A percentile compares a stretch with the other conserved stretches of the same genome.
phyloP scores from a whole-genome alignment of 2,888 invertebrate genomes.

The Melanchra persicariae region DNA sequence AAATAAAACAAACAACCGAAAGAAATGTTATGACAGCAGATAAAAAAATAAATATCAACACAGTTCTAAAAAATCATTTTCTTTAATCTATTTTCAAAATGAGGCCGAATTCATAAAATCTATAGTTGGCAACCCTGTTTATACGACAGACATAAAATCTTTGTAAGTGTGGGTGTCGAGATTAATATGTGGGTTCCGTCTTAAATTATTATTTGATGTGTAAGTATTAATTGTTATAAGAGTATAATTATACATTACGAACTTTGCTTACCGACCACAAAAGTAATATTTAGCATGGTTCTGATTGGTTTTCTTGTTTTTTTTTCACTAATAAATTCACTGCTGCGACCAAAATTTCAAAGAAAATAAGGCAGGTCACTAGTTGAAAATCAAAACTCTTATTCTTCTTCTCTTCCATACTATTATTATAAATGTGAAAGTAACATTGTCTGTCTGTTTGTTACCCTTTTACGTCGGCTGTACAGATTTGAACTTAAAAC shows the following conservation, averaged over 20 bases:
- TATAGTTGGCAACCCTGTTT: conserved; percentile 59
- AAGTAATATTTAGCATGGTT: no score
- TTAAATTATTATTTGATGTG: conserved; percentile 2
- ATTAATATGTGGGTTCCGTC: conserved; percentile 54
- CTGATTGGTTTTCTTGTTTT: no score
- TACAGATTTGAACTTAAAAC: no score
- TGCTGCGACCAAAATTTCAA: no score
- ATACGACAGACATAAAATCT: conserved; percentile 41
- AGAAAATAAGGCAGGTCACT: no score
- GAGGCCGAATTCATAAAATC: conserved; percentile 54
- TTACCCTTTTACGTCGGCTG: no score
- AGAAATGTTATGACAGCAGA: conserved; percentile 42
- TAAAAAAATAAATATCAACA: conserved; percentile 38
- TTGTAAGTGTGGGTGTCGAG: conserved; percentile 46
- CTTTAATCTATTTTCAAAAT: conserved; percentile 52
- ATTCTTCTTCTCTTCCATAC: no score
- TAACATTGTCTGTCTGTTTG: no score
- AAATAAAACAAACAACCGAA: conserved; percentile 35
- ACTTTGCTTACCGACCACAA: neutral
- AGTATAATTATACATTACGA: conserved; percentile 19
- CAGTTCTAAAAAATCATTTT: conserved; percentile 32
- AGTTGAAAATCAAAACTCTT: no score
- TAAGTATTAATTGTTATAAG: conserved; percentile 25
- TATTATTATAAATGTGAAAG: no score
- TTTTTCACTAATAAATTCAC: no score